Base-by-base conservation (phyloP, 2,797 vertebrate genomes). In the Sorex maritimensis region DNA sequence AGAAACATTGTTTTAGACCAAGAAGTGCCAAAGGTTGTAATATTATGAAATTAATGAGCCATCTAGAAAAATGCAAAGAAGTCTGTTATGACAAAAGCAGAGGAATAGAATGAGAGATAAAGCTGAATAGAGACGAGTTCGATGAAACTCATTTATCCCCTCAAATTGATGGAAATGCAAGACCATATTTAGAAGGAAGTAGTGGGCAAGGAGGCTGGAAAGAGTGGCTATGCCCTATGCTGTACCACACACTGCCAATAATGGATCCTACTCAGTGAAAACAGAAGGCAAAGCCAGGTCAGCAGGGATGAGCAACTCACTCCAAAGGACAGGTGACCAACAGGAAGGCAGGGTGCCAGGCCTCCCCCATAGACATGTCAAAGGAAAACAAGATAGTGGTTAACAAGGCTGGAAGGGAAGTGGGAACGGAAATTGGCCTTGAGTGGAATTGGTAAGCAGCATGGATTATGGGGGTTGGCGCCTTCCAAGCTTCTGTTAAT, bases 391-490 rank as follows among this genome's bases (percentile, higher is more conserved):
- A 30, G 19, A 10, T 21, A 11, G 28, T 46, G 5, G 28, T 21
- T 23, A 21, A 26, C 26, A 10, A 23, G 24, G n/a, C 52, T 14
- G 52, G 71, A 34, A 52, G 4, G 2, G 13, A 49, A 28, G 19
- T 14, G 1, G 13, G 28, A 61, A 69, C 0, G 6, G 11, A 11
- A 13, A 15, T 3, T 15, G 23, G 38, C 52, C 3, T 28, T 12
- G 3, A 68, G 24, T 3, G 0, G 13, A 26, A 9, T 2, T 69
- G 26, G 4, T 44, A 74, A 52, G 5, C 15, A n/a, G 7, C 41
- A 4, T 2, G n/a, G 28, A 21, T 24, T 26, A 14, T 0, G 0
- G 58, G 15, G 10, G 14, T 55, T 44, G 55, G n/a, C 28, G 17
- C 23, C 55, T 81, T 23, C 78, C 17, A 19, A 74, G 86, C 24